phyloP scores from a whole-genome alignment of 2,797 vertebrate genomes.

The Rallus crepitans region DNA sequence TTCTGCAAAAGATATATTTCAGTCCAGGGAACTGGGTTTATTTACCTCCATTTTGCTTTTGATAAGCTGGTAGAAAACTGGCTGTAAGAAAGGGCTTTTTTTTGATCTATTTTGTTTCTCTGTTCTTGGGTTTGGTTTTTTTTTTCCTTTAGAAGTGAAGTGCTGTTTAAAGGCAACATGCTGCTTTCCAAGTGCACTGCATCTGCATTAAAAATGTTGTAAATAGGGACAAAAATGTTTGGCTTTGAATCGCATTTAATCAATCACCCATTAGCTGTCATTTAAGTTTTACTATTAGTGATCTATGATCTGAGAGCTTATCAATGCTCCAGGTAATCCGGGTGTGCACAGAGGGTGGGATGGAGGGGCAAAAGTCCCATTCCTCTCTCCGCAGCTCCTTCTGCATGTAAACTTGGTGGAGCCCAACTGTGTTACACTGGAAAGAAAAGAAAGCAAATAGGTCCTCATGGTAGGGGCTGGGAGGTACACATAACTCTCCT shows the following conservation, averaged over 20 bases:
- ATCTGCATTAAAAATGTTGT: neutral
- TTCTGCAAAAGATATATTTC: neutral
- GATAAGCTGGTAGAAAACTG: neutral
- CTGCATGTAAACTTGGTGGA: accelerated
- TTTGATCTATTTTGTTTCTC: no score
- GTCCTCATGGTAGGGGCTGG: neutral
- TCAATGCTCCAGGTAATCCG: neutral
- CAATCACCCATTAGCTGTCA: neutral
- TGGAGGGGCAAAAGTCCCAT: neutral
- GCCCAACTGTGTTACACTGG: neutral
- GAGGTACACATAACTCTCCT: neutral
- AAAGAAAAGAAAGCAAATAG: neutral
- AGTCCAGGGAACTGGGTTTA: neutral
- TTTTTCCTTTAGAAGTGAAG: neutral
- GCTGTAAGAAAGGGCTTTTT: neutral
- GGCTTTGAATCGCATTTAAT: neutral
- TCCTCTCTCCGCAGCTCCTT: neutral
- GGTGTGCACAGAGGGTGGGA: neutral
- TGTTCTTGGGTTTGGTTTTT: neutral
- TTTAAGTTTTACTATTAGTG: neutral
- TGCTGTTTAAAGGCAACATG: neutral
- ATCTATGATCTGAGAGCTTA: neutral
- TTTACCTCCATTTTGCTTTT: neutral
- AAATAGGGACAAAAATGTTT: accelerated
- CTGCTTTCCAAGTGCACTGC: neutral